Conservation (phyloP, 2,113 vertebrate genomes). For the Potamarius usumacintae region DNA sequence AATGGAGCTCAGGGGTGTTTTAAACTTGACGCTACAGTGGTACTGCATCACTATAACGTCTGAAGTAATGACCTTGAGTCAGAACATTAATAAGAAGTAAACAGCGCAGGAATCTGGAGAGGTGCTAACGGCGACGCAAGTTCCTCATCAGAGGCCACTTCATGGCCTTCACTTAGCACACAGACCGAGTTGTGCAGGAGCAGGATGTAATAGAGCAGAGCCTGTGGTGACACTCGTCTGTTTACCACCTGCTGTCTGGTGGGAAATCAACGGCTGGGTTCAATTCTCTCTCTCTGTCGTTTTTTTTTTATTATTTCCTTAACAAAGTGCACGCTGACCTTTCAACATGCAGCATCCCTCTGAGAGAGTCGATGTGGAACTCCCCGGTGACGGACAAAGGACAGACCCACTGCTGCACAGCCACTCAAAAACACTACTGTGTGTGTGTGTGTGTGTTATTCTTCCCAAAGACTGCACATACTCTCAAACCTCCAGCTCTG, state of each 20-base stretch:
- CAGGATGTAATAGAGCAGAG: slow-evolving; percentile 30
- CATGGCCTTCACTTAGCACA: slow-evolving; percentile 35
- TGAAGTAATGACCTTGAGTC: slow-evolving; percentile 6
- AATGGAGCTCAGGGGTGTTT: not conserved
- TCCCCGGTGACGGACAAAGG: slow-evolving; percentile 46
- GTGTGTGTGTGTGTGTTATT: slow-evolving; percentile 23
- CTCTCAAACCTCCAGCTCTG: not conserved
- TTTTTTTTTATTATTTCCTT: slow-evolving; percentile 46
- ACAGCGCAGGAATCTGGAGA: slow-evolving; percentile 12
- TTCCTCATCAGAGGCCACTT: slow-evolving; percentile 40
- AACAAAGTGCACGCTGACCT: slow-evolving; percentile 69
- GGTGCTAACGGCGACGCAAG: not conserved
- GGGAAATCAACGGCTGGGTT: slow-evolving; percentile 44
- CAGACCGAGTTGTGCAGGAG: slow-evolving; percentile 12
- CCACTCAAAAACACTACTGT: slow-evolving; percentile 14
- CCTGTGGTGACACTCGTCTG: slow-evolving; percentile 44
- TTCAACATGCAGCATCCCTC: slow-evolving; percentile 57
- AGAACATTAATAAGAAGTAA: slow-evolving; percentile 21
- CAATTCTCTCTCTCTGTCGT: slow-evolving; percentile 27
- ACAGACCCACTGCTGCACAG: slow-evolving; percentile 43
- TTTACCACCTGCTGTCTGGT: slow-evolving; percentile 49
- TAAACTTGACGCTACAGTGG: not conserved
- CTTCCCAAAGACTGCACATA: not conserved
- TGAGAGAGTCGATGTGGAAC: slow-evolving; percentile 53
- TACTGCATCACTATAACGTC: too few species aligned